Base-by-base conservation (phyloP, 2,113 vertebrate species). In the Petromus typicus region DNA sequence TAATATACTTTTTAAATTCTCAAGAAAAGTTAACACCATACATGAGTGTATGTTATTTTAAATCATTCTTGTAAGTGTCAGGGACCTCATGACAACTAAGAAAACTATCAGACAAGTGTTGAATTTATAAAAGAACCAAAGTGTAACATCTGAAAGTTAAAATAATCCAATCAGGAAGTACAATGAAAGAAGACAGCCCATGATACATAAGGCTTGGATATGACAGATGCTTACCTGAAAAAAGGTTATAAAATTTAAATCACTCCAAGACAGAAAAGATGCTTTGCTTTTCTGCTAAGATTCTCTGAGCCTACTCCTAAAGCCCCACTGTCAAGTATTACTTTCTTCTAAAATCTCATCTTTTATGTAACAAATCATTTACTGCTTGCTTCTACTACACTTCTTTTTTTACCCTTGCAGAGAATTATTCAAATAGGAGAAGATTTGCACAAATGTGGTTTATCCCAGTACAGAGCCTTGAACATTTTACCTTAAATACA, bases 391-490 rank as follows among this genome's bases (percentile, higher is more conserved):
- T 27, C 3, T 25, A 86, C 40, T n/a, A 8, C 25, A 6, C 20
- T 61, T 54, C 40, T 63, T 91, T 56, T 84, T 73, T 64, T n/a
- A 2, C 59, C 40, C 20, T 89, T 61, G 13, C 61, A 79, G 45
- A 79, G 14, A 87, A 61, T 75, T 82, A 43, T 83, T 91, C 63
- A 86, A 80, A 93, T 40, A 22, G 76, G 69, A 89, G 57, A 63
- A 88, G 4, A 63, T 67, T 89, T 86, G 11, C 20, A 91, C 34
- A 63, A 30, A 43, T 71, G 59, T 22, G 48, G 45, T 73, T 71
- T 91, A 82, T 82, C 8, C 22, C 64, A 67, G 66, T 9, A 63
- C 25, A 43, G 71, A 9, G 25, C 27, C 25, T 82, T 95, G 40
- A 89, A 45, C 16, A 48, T 91, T 93, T 67, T 89, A 61, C 16